Base-by-base conservation (phyloP, 2,888 invertebrate genomes). In the Catonia carolina region DNA sequence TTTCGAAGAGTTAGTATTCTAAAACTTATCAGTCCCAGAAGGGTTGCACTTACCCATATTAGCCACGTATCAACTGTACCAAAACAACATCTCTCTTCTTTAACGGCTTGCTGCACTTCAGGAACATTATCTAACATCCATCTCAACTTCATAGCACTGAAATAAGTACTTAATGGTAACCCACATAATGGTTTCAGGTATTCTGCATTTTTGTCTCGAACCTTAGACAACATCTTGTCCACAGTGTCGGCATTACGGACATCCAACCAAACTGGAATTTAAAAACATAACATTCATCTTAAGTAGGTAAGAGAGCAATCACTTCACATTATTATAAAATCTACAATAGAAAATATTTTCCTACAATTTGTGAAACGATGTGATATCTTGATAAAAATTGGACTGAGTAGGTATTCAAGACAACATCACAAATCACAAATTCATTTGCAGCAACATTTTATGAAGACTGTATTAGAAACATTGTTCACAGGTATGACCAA, bases 41-140 rank as follows among this genome's bases (percentile, higher is more conserved):
- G n/a, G n/a, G n/a, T n/a, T n/a, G n/a, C n/a, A 61, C 62, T 70
- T 74, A 89, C 89, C 93, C 95, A 98, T 68, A 98, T 81, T 17
- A 99, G 74, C 97, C 98, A 99, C 0, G 92, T 84, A 71, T 98
- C 98, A 10, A 98, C 83, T 41, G 94, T 99, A 51, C 92, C 92
- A 69, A 89, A 89, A 66, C 85, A 75, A 68, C 91, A 89, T 57
- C 79, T 78, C 14, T 83, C 80, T 45, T 83, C 78, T 47, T 77
- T 74, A 3, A 89, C 75, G 0, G 91, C 88, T 62, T 82, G 75
- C 64, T 79, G 77, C 1, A 96, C 86, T 33, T 79, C 79, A 2
- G 82, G 76, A 22, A 89, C 83, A 76, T 97, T 90, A 69, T 93
- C 86, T 59, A 96, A 75, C 39, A 99, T 74, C 99, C 99, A 99